Evolutionary conservation across 2,113 vertebrate species (phyloP).

Genomic region (Axis porcinus): DNA sequence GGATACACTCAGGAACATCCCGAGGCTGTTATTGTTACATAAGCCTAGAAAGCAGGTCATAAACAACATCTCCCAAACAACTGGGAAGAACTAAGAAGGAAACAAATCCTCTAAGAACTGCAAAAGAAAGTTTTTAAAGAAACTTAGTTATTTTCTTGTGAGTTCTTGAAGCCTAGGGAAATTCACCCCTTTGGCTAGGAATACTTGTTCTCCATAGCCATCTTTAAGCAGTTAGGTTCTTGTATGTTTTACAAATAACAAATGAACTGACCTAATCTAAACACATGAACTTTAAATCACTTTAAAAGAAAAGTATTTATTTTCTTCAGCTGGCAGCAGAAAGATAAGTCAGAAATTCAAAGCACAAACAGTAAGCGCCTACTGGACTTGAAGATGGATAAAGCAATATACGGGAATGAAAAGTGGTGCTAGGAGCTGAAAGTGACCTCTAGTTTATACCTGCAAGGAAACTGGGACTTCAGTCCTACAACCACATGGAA

Average conservation of each 20-base stretch:
- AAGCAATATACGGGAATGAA: background rate
- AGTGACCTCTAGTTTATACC: background rate
- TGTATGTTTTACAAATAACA: background rate
- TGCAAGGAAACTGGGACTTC: background rate
- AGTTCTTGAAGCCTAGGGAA: background rate
- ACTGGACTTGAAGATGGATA: background rate
- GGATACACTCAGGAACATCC: background rate
- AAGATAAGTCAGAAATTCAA: background rate
- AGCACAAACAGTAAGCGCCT: background rate
- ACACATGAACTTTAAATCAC: background rate
- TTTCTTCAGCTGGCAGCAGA: background rate
- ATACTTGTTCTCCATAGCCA: background rate
- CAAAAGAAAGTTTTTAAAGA: background rate
- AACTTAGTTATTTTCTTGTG: background rate
- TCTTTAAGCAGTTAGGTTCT: background rate
- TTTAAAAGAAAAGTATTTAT: background rate
- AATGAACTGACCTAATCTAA: background rate
- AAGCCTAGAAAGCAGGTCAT: background rate
- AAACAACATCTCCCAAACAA: background rate
- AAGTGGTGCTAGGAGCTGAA: background rate
- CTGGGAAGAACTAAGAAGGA: background rate
- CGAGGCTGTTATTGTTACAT: background rate
- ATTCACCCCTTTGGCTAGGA: background rate
- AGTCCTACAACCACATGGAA: no score
- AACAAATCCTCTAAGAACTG: background rate